phyloP scores from a whole-genome alignment of 1,140 invertebrate genomes.

The Schlechtendalia chinensis region DNA sequence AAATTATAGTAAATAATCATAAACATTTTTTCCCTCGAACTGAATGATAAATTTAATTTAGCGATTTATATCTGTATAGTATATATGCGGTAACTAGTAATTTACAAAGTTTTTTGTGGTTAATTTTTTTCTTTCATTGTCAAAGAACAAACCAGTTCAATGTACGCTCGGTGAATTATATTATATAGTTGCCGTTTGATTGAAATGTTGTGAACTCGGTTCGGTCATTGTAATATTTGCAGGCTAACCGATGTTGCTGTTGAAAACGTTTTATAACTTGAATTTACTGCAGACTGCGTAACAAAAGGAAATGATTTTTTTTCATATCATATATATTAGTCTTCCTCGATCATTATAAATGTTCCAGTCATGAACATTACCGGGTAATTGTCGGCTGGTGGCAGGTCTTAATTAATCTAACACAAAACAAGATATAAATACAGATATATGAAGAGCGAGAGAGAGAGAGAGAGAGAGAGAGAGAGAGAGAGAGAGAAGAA shows the following conservation, averaged over 20 bases:
- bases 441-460: background rate
- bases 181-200: background rate
- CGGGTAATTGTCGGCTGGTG: slow-evolving; percentile 14
- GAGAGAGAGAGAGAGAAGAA: background rate
- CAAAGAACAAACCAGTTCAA: background rate
- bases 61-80: background rate
- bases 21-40: too few species aligned
- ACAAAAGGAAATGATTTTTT: slow-evolving; percentile 11
- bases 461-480: background rate
- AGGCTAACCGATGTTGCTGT: background rate
- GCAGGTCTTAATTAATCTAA: slow-evolving; percentile 27
- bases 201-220: background rate
- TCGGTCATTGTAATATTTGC: background rate
- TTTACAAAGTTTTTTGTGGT: background rate
- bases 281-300: background rate
- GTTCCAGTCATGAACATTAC: slow-evolving; percentile 37
- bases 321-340: background rate
- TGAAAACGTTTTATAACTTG: background rate
- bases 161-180: background rate
- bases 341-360: slow-evolving; percentile 16
- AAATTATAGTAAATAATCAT: too few species aligned
- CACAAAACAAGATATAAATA: background rate
- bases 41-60: too few species aligned
- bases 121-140: background rate
- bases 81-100: background rate